Conservation (phyloP, 2,113 vertebrate species). For the Protobothrops mucrosquamatus region DNA sequence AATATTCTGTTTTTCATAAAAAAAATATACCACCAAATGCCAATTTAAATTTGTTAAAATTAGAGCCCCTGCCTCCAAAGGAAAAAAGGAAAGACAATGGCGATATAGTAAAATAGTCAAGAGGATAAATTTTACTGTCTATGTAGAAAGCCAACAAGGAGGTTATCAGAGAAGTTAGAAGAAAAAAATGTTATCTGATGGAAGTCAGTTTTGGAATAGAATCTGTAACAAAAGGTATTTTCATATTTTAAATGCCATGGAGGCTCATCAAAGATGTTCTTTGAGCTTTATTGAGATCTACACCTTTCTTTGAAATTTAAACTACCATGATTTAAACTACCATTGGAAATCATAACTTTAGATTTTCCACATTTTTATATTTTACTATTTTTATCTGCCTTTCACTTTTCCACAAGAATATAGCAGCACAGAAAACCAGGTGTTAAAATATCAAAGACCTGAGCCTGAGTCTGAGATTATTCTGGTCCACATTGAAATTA, state of each 20-base stretch:
- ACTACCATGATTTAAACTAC: not conserved
- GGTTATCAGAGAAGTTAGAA: not conserved
- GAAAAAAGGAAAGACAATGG: not conserved
- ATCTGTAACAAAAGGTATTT: not conserved
- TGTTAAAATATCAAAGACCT: not conserved
- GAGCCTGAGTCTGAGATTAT: not conserved
- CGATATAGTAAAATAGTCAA: not conserved
- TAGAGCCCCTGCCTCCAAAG: not conserved
- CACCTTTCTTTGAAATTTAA: not conserved
- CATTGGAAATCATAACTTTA: not conserved
- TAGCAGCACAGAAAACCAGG: not conserved
- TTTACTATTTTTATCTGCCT: not conserved
- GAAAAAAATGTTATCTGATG: not conserved
- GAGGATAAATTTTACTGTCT: not conserved
- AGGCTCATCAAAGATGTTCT: not conserved
- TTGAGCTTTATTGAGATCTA: not conserved
- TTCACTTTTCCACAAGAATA: not conserved
- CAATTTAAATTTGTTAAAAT: not conserved
- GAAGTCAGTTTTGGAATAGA: not conserved
- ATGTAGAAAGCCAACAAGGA: not conserved
- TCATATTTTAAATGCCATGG: not conserved
- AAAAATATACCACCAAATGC: not conserved
- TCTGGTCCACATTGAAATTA: not conserved
- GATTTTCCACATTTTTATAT: not conserved
- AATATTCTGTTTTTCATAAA: not conserved